Percentiles rank a stretch among this genome's conserved stretches.
phyloP scores from a whole-genome alignment of 2,797 vertebrate genomes.

The Tokudaia tokunoshimensis region DNA sequence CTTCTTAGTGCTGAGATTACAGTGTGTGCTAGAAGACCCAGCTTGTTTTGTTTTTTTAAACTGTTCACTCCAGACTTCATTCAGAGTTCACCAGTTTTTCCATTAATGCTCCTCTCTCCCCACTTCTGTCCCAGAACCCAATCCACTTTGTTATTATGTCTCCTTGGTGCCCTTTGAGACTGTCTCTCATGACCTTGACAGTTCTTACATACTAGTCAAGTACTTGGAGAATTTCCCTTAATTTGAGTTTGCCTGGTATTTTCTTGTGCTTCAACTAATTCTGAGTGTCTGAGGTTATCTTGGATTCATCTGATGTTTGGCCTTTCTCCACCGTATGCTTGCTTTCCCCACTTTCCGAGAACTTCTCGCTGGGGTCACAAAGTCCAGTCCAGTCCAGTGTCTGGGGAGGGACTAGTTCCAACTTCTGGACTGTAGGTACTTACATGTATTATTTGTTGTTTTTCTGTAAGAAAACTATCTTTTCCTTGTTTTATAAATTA shows the following conservation, averaged over 20 bases:
- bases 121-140: slow-evolving; percentile 5
- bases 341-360: neutral
- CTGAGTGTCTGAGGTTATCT: neutral
- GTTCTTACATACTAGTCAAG: neutral
- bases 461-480: neutral
- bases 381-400: neutral
- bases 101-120: neutral
- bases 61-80: neutral
- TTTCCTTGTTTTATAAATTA: neutral
- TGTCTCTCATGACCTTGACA: neutral
- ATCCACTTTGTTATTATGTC: neutral
- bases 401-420: neutral
- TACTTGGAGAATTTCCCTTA: neutral
- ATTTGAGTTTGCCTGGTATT: neutral
- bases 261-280: neutral
- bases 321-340: neutral
- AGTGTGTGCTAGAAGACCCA: neutral
- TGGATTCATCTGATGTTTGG: neutral
- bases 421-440: neutral
- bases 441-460: neutral
- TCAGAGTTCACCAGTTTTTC: neutral
- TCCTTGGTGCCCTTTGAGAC: neutral
- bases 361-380: neutral
- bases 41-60: neutral
- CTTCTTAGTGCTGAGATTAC: neutral